Conservation (phyloP, 2,113 vertebrate genomes). For the Chiloscyllium plagiosum region DNA sequence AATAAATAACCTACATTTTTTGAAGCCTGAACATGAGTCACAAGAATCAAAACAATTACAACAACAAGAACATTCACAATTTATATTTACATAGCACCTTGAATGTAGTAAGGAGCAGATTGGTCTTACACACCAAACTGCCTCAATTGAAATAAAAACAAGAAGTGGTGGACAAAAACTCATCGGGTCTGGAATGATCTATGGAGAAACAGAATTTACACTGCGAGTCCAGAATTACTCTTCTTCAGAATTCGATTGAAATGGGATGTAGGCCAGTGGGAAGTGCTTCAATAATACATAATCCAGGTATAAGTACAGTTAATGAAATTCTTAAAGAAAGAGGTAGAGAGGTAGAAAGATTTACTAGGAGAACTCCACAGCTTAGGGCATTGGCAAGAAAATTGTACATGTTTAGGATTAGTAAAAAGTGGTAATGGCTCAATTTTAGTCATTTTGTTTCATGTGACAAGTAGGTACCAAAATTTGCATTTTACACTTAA, state of each 20-base stretch:
- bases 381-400: neutral
- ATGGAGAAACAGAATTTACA: no score
- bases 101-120: neutral
- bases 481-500: neutral
- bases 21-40: neutral
- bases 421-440: neutral
- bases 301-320: neutral
- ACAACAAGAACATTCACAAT: neutral
- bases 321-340: neutral
- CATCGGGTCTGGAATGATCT: no score
- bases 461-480: neutral
- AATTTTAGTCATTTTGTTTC: neutral
- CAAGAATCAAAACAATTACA: neutral
- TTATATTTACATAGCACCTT: neutral
- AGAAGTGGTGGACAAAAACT: no score
- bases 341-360: neutral
- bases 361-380: neutral
- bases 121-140: no score
- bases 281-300: neutral
- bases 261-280: no score
- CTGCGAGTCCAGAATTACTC: no score
- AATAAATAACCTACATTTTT: neutral
- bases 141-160: no score
- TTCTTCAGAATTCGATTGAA: no score
- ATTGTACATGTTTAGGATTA: neutral